Evolutionary conservation across 2,888 invertebrate species (phyloP), one percentile per base, ranked within the genome.

Genomic region (Archips crataeganus): DNA sequence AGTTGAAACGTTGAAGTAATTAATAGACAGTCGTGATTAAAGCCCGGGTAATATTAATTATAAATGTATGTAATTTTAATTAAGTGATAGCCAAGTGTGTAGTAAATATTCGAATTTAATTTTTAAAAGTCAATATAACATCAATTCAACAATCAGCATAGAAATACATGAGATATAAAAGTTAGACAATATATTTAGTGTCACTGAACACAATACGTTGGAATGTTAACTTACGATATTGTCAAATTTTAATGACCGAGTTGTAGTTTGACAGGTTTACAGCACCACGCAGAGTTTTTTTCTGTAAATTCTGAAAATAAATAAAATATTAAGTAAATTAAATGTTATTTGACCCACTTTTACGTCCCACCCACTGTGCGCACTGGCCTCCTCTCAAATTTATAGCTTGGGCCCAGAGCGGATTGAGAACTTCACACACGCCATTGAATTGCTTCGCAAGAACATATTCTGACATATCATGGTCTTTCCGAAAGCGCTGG

Each of bases 251-350:
- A 77, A 96, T 95, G 75, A 96, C 94, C 74, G 95, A 93, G 78
- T 93, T 94, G 84, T 96, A 96, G 80, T 96, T 95, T 49, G 97
- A 96, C 45, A 97, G 87, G 83, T 96, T 95, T 45, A 96, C 95
- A 79, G 95, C 92, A 59, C 97, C 97, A 77, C 95, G 95, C 23
- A 97, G 90, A 13, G 96, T 95, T 85, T 95, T 95, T 82, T 95
- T 95, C 84, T 96, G 96, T 65, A 97, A 94, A 92, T 96, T 97
- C 96, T 96, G 92, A 77, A 95, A 92, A 61, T 63, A 65, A 75
- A 47, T 42, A 62, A 66, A 70, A 74, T 45, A 60, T 57, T n/a
- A 45, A 34, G 45, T 45, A 62, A 36, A 39, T 4, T 4, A 39
- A 39, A 39, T 6, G 5, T 15, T 8, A 9, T 6, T 49, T 23